Conservation (phyloP, 1,140 invertebrate species). For the Scaptomyza pallida region DNA sequence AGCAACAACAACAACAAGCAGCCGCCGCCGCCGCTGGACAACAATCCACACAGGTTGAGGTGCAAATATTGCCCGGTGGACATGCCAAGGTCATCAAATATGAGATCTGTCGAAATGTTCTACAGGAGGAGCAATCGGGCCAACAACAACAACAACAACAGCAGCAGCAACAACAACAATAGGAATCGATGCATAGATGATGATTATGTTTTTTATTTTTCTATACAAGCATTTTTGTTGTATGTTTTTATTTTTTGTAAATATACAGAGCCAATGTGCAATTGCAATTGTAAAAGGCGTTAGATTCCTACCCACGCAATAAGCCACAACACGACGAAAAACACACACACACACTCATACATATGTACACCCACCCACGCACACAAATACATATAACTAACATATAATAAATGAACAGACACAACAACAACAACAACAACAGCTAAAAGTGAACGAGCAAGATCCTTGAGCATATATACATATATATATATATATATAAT, state of each 20-base stretch:
- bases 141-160: conserved; percentile 46
- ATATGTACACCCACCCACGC: conserved; percentile 14
- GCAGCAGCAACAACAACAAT: conserved; percentile 31
- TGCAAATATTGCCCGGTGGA: conserved; percentile 64
- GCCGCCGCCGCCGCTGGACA: conserved; percentile 50
- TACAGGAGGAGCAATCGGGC: conserved; percentile 61
- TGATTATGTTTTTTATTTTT: not conserved
- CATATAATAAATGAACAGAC: conserved; percentile 28
- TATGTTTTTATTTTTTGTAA: conserved; percentile 21
- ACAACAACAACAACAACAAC: conserved; percentile 22
- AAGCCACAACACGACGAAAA: conserved; percentile 2
- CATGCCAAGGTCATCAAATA: conserved; percentile 73
- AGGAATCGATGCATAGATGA: conserved; percentile 42
- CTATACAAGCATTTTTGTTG: conserved; percentile 26
- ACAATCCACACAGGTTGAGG: conserved; percentile 58
- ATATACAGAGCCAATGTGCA: conserved; percentile 39
- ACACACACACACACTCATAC: conserved; percentile 15
- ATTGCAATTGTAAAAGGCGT: conserved; percentile 35
- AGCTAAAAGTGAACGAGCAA: conserved; percentile 35
- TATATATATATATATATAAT: too few relatives aligned
- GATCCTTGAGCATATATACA: conserved; percentile 34
- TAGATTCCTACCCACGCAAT: conserved; percentile 19
- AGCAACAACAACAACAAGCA: conserved; percentile 43
- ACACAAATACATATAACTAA: conserved; percentile 16
- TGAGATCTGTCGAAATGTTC: conserved; percentile 66